phyloP scores from a whole-genome alignment of 2,113 vertebrate genomes.

The Fulica atra region DNA sequence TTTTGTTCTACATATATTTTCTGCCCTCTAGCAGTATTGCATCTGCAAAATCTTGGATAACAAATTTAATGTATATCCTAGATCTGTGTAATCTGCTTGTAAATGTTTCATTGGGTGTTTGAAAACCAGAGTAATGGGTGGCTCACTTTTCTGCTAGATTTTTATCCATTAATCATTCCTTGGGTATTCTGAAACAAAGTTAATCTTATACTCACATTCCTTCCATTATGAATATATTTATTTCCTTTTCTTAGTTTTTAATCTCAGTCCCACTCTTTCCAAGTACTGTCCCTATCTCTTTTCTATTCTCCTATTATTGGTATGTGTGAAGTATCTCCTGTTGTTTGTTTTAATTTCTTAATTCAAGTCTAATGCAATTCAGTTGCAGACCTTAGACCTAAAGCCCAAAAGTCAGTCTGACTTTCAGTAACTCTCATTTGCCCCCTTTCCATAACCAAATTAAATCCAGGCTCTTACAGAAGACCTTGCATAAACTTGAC shows the following conservation, averaged over 20 bases:
- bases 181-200: not conserved
- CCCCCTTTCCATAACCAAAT: slow-evolving; percentile 22
- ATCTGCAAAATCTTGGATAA: not conserved
- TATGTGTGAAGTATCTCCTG: not conserved
- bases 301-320: not conserved
- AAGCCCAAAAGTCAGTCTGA: not conserved
- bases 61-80: not conserved
- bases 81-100: not conserved
- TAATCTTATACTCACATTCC: not conserved
- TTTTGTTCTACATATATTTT: not conserved
- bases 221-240: not conserved
- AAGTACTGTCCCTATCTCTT: not conserved
- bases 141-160: not conserved
- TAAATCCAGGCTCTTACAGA: not conserved
- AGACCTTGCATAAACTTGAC: not conserved
- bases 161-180: not conserved
- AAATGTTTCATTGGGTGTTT: not conserved
- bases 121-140: not conserved
- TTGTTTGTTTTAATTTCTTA: slow-evolving; percentile 33
- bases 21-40: rapidly evolving
- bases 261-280: not conserved
- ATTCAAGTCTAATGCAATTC: slow-evolving; percentile 24
- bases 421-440: not conserved
- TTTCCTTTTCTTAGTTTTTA: not conserved
- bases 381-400: slow-evolving; percentile 15